Evolutionary conservation across 1,140 invertebrate species (phyloP), one percentile per base, ranked within the genome.

Genomic region (Teleopsis dalmanni): DNA sequence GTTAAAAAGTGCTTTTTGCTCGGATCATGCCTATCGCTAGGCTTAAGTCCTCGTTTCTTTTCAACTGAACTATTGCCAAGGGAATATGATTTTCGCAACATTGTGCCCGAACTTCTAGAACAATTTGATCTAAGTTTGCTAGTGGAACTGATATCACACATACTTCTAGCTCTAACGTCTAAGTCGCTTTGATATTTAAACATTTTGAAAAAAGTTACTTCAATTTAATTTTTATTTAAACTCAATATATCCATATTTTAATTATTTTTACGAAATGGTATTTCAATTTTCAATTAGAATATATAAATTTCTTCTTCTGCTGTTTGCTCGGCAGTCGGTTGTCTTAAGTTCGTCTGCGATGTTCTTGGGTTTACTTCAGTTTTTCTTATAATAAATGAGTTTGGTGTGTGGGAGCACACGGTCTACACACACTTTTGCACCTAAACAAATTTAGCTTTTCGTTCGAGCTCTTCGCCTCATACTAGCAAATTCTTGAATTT

Each of bases 1-100:
- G 84, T 83, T 42, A 92, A 78, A 71, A 90, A 87, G 57, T 83
- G 80, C 61, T 80, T 81, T 70, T 91, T 91, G 37, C 75, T 71
- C 2, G 86, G 85, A 70, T 92, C 85, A 69, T 81, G 80, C 60
- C 83, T 79, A 67, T 92, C 88, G 0, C 87, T 90, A 2, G 88
- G 88, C 59, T 87, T 87, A 70, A 87, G 87, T 19, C 88, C 87
- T 13, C 87, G 75, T 43, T 76, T 73, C 10, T 65, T 68, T 50
- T 75, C 72, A 22, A 75, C 46, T 34, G 49, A 47, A 38, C 56
- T 60, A 51, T 59, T 63, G 40, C 38, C 37, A 29, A 42, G 21
- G 6, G 36, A 13, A 9, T 44, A 29, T 5, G 50, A 43, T 45
- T 46, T 44, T 21, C 13, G 22, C 16, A 45, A 10, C 18, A 16